Evolutionary conservation across 23 tunicate species (phyloP).

Genomic region (Ascidia mentula): DNA sequence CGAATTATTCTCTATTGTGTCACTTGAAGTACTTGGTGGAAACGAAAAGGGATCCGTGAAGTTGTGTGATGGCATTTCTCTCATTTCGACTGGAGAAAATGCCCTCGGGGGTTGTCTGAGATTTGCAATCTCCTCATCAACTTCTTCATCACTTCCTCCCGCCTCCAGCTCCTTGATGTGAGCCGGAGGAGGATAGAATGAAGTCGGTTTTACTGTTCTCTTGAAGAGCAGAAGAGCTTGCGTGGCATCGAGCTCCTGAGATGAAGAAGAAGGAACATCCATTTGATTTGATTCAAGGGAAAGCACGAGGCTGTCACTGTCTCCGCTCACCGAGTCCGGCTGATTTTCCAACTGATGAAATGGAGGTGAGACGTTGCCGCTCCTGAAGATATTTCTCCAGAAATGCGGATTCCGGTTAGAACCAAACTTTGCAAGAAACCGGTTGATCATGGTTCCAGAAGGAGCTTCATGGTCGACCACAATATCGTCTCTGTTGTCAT

Average conservation of each 20-base stretch:
- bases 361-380: background rate
- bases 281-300: background rate
- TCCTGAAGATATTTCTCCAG: background rate
- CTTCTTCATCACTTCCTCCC: constrained; percentile 3
- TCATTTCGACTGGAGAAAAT: background rate
- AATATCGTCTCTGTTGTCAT: background rate
- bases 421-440: background rate
- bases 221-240: background rate
- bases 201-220: background rate
- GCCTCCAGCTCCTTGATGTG: constrained; percentile 5
- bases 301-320: background rate
- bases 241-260: background rate
- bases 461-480: background rate
- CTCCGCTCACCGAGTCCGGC: background rate
- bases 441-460: background rate
- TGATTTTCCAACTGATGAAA: background rate
- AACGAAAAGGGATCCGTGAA: too few relatives aligned
- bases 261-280: background rate
- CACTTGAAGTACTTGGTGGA: too few relatives aligned
- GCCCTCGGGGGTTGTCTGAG: background rate
- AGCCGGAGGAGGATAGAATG: background rate
- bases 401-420: background rate
- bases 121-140: background rate
- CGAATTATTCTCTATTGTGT: too few relatives aligned
- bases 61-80: background rate